Evolutionary conservation across 2,797 vertebrate genomes (phyloP).

Genomic region (Morus bassanus): DNA sequence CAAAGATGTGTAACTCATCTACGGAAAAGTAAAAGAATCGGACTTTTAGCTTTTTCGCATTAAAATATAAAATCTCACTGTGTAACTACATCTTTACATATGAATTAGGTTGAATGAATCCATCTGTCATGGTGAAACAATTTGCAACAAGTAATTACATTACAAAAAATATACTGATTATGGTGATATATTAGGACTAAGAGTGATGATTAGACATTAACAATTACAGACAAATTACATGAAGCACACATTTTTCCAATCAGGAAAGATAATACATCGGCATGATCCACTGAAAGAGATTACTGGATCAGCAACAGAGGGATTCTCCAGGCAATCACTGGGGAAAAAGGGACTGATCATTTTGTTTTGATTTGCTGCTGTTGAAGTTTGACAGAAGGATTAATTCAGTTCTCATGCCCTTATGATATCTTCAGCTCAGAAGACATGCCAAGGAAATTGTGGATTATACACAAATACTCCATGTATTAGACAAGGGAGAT

Average conservation of each 20-base stretch:
- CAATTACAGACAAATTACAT: not conserved
- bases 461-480: not conserved
- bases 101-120: not conserved
- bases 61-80: not conserved
- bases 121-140: not conserved
- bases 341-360: not conserved
- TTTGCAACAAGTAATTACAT: not conserved
- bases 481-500: not conserved
- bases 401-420: not conserved
- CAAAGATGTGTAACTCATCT: not conserved
- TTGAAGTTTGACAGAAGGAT: not conserved
- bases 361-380: not conserved
- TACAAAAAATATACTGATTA: not conserved
- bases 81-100: not conserved
- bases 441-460: not conserved
- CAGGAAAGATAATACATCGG: not conserved
- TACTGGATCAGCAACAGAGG: not conserved
- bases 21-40: not conserved
- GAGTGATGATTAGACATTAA: not conserved
- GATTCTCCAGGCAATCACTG: not conserved
- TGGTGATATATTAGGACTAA: not conserved
- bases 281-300: not conserved
- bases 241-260: not conserved
- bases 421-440: not conserved
- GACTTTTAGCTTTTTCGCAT: not conserved